These are phyloP conservation scores for Rhingia campestris DNA, from an alignment of 2,888 invertebrate species.

Conservation along the genomic window DNA sequence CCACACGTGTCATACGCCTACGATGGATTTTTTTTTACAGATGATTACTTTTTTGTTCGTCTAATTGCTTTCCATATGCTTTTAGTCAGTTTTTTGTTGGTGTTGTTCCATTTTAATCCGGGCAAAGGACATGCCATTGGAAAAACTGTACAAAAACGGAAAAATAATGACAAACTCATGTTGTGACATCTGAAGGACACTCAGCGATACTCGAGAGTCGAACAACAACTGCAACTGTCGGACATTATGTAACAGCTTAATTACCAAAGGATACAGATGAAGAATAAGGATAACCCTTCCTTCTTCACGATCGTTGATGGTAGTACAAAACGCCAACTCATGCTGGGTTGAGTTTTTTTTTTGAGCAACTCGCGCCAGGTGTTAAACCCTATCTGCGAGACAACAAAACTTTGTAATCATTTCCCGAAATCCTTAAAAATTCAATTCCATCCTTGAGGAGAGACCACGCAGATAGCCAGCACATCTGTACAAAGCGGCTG, in stretches of 20 bases:
- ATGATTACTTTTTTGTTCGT: slow-evolving; percentile 8
- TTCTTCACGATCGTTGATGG: slow-evolving; percentile 4
- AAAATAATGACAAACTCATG: slow-evolving; percentile 38
- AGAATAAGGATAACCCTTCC: slow-evolving; percentile 64
- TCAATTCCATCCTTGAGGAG: slow-evolving; percentile 69
- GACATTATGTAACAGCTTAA: slow-evolving; percentile 66
- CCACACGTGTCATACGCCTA: slow-evolving; percentile 71
- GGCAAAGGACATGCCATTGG: slow-evolving; percentile 14
- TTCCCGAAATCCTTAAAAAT: slow-evolving; percentile 62
- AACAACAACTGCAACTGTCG: slow-evolving; percentile 54
- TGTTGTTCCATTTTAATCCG: slow-evolving; percentile 41
- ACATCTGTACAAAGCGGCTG: slow-evolving; percentile 44
- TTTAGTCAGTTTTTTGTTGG: slow-evolving; percentile 12
- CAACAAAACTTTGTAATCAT: slow-evolving; percentile 55
- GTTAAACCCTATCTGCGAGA: slow-evolving; percentile 22
- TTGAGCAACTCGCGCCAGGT: slow-evolving; percentile 61
- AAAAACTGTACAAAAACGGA: slow-evolving; percentile 20
- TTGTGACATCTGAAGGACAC: slow-evolving; percentile 67
- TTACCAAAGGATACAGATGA: slow-evolving; percentile 69
- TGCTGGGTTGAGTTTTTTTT: background rate
- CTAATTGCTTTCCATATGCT: slow-evolving; percentile 51
- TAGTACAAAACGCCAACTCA: slow-evolving; percentile 51
- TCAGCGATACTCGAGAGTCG: slow-evolving; percentile 15
- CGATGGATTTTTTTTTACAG: slow-evolving; percentile 33
- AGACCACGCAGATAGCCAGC: slow-evolving; percentile 24